A percentile compares a stretch with the other conserved stretches of the same genome.
These are phyloP conservation scores for Lithophane semibrunnea DNA, from an alignment of 2,888 invertebrate genomes.

Conservation along the genomic window DNA sequence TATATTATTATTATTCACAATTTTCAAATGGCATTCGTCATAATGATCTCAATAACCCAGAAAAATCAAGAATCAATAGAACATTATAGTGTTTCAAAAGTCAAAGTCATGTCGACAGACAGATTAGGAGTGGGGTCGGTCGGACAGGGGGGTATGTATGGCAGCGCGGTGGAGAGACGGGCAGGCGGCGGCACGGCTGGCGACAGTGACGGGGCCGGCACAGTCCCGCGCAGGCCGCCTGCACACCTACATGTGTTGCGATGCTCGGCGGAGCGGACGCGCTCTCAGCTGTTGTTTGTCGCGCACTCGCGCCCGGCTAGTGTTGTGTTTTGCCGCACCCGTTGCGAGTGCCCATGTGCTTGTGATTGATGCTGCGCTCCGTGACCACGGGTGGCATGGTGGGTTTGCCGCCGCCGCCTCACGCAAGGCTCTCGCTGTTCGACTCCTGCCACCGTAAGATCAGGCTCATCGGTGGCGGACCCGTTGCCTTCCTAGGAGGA, in stretches of 20 bases:
- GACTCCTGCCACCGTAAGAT: conserved; percentile 94
- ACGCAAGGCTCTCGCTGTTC: conserved; percentile 92
- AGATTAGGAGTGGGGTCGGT: conserved; percentile 59
- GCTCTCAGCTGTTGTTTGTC: conserved; percentile 74
- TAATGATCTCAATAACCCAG: conserved; percentile 5
- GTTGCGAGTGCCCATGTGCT: conserved; percentile 76
- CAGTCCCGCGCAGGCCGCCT: conserved; percentile 88
- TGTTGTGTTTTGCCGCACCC: conserved; percentile 67
- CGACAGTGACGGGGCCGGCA: conserved; percentile 59
- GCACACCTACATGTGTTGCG: conserved; percentile 82
- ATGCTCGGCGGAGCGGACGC: conserved; percentile 91
- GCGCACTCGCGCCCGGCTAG: conserved; percentile 76
- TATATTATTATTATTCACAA: neutral
- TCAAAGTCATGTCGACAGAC: conserved; percentile 72
- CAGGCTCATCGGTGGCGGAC: conserved; percentile 92
- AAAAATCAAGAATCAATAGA: conserved; percentile 71
- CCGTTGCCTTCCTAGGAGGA: conserved; percentile 92
- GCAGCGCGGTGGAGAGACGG: conserved; percentile 67
- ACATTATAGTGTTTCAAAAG: conserved; percentile 71
- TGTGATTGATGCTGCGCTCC: conserved; percentile 81
- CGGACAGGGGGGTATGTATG: conserved; percentile 33
- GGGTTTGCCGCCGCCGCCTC: conserved; percentile 84
- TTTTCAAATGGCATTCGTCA: neutral
- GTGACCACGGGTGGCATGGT: conserved; percentile 87
- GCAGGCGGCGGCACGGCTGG: conserved; percentile 56